Evolutionary conservation across 1,140 invertebrate genomes (phyloP), one percentile per base, ranked within the genome.

Genomic region (Philotrypesis tridentata): DNA sequence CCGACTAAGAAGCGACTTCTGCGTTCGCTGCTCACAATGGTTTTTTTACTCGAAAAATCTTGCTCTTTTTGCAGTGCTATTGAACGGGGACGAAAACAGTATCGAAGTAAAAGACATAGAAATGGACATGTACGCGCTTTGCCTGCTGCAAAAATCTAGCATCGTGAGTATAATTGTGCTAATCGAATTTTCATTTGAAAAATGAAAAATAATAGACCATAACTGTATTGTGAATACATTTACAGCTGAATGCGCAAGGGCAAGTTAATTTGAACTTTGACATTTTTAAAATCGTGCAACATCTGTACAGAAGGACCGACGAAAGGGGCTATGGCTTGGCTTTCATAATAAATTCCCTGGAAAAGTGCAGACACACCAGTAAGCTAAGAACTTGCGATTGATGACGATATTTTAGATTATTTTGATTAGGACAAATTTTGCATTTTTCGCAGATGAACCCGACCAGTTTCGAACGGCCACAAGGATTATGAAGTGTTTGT

Each of bases 401-500:
- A n/a, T n/a, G n/a, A n/a, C n/a, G n/a, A n/a, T 37, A 37, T 37
- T 37, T 37, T 37, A 37, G 63, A 43, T 67, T 25, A 63, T 17
- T 37, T 48, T 29, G 14, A n/a, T 1, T n/a, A 25, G 29, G 60
- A 33, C 33, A 40, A 25, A 31, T 65, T 27, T 37, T 43, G 14
- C 6, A 25, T 33, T 55, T 40, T 8, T 33, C 48, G 37, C n/a
- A 79, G 78, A 17, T 60, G 78, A 65, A 33, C 23, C 4, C 5
- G 31, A 80, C 33, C 25, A 27, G 27, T 80, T 33, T 27, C 11
- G 9, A 2, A 74, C 55, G 23, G 79, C 79, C n/a, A n/a, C 63
- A 4, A 81, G 68, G 68, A 68, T 81, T 3, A 68, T 81, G 61
- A 81, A 81, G n/a, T 81, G 79, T n/a, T n/a, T 81, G 37, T 6